These are phyloP conservation scores for Hirudinaria manillensis DNA, from an alignment of 2,888 invertebrate genomes.

Conservation along the genomic window DNA sequence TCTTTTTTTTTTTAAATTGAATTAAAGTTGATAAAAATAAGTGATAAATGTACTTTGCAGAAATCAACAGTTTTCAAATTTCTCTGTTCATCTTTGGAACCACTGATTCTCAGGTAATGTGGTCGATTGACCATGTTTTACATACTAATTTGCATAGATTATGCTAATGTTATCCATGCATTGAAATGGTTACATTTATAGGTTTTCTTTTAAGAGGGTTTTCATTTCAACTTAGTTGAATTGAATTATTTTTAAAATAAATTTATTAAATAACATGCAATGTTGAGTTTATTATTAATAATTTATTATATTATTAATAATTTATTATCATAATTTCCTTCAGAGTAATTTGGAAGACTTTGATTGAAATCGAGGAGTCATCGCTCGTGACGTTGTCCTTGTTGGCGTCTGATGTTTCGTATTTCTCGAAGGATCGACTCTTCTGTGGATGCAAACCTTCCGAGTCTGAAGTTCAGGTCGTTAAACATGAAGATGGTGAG, in stretches of 20 bases:
- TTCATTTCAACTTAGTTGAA: background rate
- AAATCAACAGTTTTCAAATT: too few relatives aligned
- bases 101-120: too few relatives aligned
- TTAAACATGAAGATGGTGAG: constrained; percentile 1
- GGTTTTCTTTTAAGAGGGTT: background rate
- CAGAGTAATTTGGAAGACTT: background rate
- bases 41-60: too few relatives aligned
- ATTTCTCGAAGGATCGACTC: constrained; percentile 7
- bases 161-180: background rate
- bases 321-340: too few relatives aligned
- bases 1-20: too few relatives aligned
- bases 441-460: constrained; percentile 1
- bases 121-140: too few relatives aligned
- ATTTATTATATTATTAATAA: too few relatives aligned
- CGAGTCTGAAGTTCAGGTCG: background rate
- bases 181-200: background rate
- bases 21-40: too few relatives aligned
- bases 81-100: too few relatives aligned
- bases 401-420: background rate
- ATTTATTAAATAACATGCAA: background rate
- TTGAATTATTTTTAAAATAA: background rate
- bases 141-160: too few relatives aligned
- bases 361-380: background rate
- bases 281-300: too few relatives aligned
- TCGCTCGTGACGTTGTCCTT: background rate